Base-by-base conservation (phyloP, 2,888 invertebrate species). In the Eustalomyia histrio region DNA sequence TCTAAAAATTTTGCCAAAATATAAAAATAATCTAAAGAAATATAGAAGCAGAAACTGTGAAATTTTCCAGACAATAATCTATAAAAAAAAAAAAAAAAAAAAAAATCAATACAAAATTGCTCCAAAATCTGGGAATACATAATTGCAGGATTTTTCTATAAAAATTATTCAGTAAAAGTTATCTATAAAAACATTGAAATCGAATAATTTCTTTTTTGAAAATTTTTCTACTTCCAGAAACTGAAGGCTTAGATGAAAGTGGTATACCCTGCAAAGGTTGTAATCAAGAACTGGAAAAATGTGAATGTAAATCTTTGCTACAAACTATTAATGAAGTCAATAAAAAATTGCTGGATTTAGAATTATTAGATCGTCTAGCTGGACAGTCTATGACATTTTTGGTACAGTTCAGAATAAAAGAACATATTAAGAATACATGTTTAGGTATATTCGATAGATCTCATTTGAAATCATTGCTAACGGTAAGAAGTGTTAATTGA, bases 391-490 rank as follows among this genome's bases (percentile, higher is more conserved):
- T 98, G 10, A 97, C 97, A 1, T 93, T 93, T 78, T 92, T 98
- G 68, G 96, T 97, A 81, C 96, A 97, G 88, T 92, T 94, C 85
- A 93, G 95, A 85, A 97, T 98, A 83, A 94, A 95, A 87, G 92
- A 93, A 83, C 95, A 97, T 87, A 95, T 98, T n/a, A 93, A 94
- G 86, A 94, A 94, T 85, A 93, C 94, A 0, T 97, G 97, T 87
- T 95, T 95, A 85, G 96, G 96, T 35, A 95, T 95, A 85, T 97
- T 97, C 91, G 96, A 97, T 91, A 93, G 94, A 18, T 95, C 96
- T 6, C 96, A 96, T 86, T 92, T 97, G 65, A 91, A 92, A n/a
- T 92, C 92, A 69, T 91, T 98, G 17, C 95, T 97, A 91, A 93
- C 93, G 88, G 95, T 95, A 91, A 87, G 87, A 57, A 58, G 24